Base-by-base conservation (phyloP, 2,113 vertebrate genomes). In the Dromaius novaehollandiae region DNA sequence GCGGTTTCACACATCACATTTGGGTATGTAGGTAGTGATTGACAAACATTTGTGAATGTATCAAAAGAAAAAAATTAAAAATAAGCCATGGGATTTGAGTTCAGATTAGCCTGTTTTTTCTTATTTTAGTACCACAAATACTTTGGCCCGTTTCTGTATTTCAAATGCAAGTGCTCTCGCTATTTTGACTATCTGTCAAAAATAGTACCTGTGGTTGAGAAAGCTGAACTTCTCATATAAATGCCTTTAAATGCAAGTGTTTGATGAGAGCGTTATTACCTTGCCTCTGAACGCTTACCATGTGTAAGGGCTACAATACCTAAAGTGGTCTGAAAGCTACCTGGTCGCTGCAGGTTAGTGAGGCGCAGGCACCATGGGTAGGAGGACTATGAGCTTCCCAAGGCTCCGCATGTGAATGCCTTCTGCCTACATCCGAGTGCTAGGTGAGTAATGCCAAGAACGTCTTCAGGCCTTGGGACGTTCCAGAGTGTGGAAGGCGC, bases 251-350 rank as follows among this genome's bases (percentile, higher is more conserved):
- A 10, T 25, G 4, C 38, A 69, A 34, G 32, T 64, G 42, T 91
- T 25, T 32, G 32, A 8, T 65, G 42, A 83, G 25, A 68, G 18
- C 46, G 36, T 1, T n/a, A 19, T n/a, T 70, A 58, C 20, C 36
- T 18, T 70, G 36, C 34, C 58, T n/a, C 34, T 2, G 4, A 70
- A 30, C 2, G 7, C 9, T 53, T 34, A 20, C 44, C 68, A 19
- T 77, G 38, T n/a, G 48, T 48, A 82, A 77, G 20, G 16, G n/a
- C 44, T 61, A 7, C 24, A 66, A 82, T 17, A n/a, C 14, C 24
- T 61, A 7, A 77, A 0, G 1, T 32, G n/a, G 5, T 17, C 69
- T 38, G 34, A 89, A 71, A 60, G 12, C 50, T 80, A 2, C 1
- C 48, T 56, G 46, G 40, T 50, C 73, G n/a, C 56, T 70, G 38